Evolutionary conservation across 1,140 invertebrate genomes (phyloP).

Genomic region (Magallana gigas): DNA sequence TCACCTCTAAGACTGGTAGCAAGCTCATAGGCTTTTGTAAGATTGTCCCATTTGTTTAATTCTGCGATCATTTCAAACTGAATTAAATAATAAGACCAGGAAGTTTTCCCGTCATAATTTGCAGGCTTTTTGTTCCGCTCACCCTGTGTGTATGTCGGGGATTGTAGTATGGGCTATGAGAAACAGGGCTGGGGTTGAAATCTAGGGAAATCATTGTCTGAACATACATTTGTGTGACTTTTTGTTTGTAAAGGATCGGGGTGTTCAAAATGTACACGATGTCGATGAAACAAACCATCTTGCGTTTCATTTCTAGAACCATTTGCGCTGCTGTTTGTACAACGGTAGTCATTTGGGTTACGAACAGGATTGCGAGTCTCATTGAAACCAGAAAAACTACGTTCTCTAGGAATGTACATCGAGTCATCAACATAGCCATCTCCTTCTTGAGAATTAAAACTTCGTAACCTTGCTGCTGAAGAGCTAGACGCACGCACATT

Average conservation of each 20-base stretch:
- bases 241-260: too few species aligned
- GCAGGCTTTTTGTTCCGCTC: too few species aligned
- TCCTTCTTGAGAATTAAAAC: neutral
- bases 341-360: neutral
- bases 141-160: too few species aligned
- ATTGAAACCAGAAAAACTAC: neutral
- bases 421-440: neutral
- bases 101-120: too few species aligned
- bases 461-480: neutral
- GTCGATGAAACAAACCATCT: neutral
- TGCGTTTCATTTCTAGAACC: neutral
- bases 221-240: too few species aligned
- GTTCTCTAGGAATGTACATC: neutral
- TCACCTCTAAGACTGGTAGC: neutral
- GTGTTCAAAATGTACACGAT: neutral
- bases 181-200: too few species aligned
- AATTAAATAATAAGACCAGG: too few species aligned
- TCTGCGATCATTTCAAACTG: too few species aligned
- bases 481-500: neutral
- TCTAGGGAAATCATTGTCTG: too few species aligned
- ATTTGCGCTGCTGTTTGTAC: neutral
- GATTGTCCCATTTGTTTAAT: neutral
- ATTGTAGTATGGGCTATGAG: too few species aligned
- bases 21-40: conserved; percentile 17
- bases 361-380: too few species aligned